A percentile compares a stretch with the other conserved stretches of the same genome.
phyloP scores from a whole-genome alignment of 2,888 invertebrate species.

The Imbricaverruca yamaguchii region DNA sequence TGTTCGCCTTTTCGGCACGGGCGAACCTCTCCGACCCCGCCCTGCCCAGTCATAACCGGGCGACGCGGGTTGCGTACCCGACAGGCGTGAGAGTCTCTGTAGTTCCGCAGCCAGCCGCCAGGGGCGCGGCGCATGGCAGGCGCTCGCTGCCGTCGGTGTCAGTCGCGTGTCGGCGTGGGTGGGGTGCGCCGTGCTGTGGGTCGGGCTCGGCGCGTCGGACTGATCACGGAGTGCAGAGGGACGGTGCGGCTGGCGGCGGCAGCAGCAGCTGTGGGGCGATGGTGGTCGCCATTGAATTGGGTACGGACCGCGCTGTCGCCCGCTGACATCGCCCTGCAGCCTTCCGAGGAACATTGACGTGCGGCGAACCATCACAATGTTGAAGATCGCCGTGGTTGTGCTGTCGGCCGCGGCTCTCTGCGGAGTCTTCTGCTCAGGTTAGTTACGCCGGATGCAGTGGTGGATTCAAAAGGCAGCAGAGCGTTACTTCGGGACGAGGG shows the following conservation, averaged over 20 bases:
- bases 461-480: no score
- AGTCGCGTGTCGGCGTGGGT: neutral
- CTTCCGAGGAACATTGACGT: no score
- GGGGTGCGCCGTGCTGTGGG: neutral
- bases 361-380: neutral
- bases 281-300: no score
- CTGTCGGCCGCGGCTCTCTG: neutral
- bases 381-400: neutral
- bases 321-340: no score
- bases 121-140: conserved; percentile 3
- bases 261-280: neutral
- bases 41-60: neutral
- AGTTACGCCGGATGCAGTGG: neutral
- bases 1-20: neutral
- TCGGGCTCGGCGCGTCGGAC: neutral
- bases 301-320: no score
- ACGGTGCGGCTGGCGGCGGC: neutral
- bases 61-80: neutral
- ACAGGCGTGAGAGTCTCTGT: conserved; percentile 9
- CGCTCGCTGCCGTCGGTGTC: neutral
- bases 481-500: no score
- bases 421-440: neutral
- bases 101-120: neutral
- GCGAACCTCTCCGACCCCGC: no score
- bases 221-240: neutral